A percentile compares a stretch with the other conserved stretches of the same genome.
phyloP scores from a whole-genome alignment of 2,888 invertebrate species.

The Heliconius ethilla region DNA sequence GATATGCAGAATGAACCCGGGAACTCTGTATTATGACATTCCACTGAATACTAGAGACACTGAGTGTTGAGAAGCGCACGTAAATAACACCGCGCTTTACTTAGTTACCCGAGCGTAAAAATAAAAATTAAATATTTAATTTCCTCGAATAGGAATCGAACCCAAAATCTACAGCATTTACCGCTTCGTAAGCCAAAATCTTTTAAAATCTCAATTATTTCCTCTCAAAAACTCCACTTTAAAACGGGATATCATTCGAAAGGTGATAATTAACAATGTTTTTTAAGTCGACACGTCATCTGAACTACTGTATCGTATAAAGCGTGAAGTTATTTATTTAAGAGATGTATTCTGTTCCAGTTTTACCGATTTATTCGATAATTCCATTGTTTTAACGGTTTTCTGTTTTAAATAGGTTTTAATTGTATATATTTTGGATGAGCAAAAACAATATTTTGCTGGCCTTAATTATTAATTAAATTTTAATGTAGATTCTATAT shows the following conservation, averaged over 20 bases:
- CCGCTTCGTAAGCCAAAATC: not conserved
- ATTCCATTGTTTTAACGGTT: not conserved
- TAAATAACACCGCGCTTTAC: not conserved
- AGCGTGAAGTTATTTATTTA: constrained; percentile 18
- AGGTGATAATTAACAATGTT: constrained; percentile 13
- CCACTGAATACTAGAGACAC: too few relatives aligned
- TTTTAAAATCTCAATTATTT: not conserved
- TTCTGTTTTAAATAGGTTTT: constrained; percentile 9
- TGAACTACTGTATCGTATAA: constrained; percentile 18
- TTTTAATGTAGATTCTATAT: not conserved
- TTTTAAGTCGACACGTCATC: constrained; percentile 10
- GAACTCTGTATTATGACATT: too few relatives aligned
- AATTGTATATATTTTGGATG: not conserved
- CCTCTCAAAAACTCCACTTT: not conserved
- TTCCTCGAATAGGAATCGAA: not conserved
- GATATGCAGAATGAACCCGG: constrained; percentile 43
- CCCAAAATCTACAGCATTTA: not conserved
- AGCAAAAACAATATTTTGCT: not conserved
- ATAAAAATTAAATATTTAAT: not conserved
- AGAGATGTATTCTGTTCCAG: constrained; percentile 11
- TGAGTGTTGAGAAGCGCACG: not conserved
- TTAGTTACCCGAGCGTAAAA: not conserved
- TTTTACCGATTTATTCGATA: constrained; percentile 6
- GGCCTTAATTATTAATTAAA: not conserved
- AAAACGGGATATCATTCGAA: not conserved